Evolutionary conservation across 1,140 invertebrate species (phyloP).

Genomic region (Drosophila repletoides): DNA sequence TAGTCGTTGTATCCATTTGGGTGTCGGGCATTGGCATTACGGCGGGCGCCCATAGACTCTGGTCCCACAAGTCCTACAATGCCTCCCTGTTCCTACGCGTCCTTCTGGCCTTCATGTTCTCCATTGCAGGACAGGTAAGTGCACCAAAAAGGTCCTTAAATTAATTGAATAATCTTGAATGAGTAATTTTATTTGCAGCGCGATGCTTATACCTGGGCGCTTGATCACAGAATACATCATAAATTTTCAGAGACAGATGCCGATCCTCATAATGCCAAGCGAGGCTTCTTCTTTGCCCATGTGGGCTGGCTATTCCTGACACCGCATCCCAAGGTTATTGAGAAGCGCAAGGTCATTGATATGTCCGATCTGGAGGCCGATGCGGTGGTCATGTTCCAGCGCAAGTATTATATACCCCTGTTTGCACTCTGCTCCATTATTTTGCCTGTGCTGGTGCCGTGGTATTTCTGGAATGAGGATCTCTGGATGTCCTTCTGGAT

Average conservation of each 20-base stretch:
- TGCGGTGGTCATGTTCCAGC: slow-evolving; percentile 93
- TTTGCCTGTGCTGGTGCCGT: slow-evolving; percentile 90
- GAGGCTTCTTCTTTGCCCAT: slow-evolving; percentile 92
- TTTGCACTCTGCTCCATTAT: slow-evolving; percentile 90
- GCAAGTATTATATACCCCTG: slow-evolving; percentile 89
- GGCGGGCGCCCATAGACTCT: slow-evolving; percentile 92
- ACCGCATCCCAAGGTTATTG: slow-evolving; percentile 90
- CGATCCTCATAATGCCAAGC: slow-evolving; percentile 91
- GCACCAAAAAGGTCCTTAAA: neutral
- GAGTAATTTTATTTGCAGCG: slow-evolving; percentile 82
- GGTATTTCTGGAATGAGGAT: slow-evolving; percentile 92
- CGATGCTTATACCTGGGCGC: slow-evolving; percentile 90
- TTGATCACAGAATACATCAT: slow-evolving; percentile 92
- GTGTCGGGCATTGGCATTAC: slow-evolving; percentile 88
- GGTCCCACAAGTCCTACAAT: slow-evolving; percentile 92
- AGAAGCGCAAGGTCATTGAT: slow-evolving; percentile 90
- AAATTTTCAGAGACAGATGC: slow-evolving; percentile 92
- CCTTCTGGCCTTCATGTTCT: slow-evolving; percentile 87
- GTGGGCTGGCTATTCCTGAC: slow-evolving; percentile 91
- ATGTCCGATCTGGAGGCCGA: slow-evolving; percentile 93
- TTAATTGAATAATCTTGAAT: neutral
- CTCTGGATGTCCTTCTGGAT: slow-evolving; percentile 92
- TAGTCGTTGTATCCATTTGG: slow-evolving; percentile 84
- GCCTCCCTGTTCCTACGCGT: slow-evolving; percentile 89
- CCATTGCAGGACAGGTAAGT: slow-evolving; percentile 87